Base-by-base conservation (phyloP, 2,113 vertebrate genomes). In the Podarcis cretensis region DNA sequence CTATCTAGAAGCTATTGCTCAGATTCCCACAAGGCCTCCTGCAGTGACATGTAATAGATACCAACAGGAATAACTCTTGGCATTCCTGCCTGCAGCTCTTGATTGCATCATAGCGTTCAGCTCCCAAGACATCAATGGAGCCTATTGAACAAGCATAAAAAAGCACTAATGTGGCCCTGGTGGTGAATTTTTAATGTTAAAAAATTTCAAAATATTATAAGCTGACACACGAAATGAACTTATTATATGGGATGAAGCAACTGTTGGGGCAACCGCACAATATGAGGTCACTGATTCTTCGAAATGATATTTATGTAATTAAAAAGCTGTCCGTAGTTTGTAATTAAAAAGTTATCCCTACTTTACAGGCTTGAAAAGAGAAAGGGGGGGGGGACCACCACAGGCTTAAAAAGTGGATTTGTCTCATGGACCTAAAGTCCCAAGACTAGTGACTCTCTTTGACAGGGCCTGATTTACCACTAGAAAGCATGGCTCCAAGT, bases 171-270 rank as follows among this genome's bases (percentile, higher is more conserved):
- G 68, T 6, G n/a, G 23, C 48, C 85, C 43, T 37, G 16, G 32
- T 80, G 77, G 54, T 73, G 23, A 87, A 73, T 81, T 71, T 87
- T 81, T 81, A 87, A 81, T 81, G 65, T 71, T 80, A 30, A 59
- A 81, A 73, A 87, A 87, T 37, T 87, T 80, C 27, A 81, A 73
- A 37, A 73, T 87, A 37, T 27, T 73, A 8, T 32, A 77, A 65
- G 5, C 54, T 88, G n/a, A 77, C 73, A 88, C n/a, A 66, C 10
- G 30, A 32, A 66, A 48, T 48, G 48, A 48, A 48, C 48, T 48
- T 48, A 48, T 48, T 48, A 48, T 48, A 48, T 43, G 69, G 69
- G 37, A 16, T 32, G 40, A 66, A 54, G 40, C 21, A 83, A 71
- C n/a, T 23, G 37, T 3, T 65, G 23, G 57, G 35, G 37, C 30